phyloP scores from a whole-genome alignment of 2,113 vertebrate genomes.

The Capreolus pygargus region DNA sequence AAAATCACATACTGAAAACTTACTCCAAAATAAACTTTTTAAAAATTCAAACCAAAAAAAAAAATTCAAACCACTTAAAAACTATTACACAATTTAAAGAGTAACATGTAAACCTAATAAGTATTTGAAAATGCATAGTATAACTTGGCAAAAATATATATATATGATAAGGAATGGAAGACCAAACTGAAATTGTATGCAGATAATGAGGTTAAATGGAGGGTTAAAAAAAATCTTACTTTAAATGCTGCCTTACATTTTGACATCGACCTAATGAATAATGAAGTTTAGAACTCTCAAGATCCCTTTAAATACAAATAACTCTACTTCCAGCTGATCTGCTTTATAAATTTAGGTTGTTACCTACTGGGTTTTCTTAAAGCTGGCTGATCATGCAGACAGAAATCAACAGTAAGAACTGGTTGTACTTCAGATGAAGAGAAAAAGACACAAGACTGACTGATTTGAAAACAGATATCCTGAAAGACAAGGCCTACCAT shows the following conservation, averaged over 20 bases:
- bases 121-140: not conserved
- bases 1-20: not conserved
- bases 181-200: not conserved
- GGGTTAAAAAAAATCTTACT: not conserved
- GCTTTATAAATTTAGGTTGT: conserved; percentile 18
- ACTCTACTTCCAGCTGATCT: not conserved
- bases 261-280: not conserved
- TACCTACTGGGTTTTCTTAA: conserved; percentile 1
- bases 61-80: not conserved
- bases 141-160: not conserved
- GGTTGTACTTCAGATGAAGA: not conserved
- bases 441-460: not conserved
- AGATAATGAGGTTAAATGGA: not conserved
- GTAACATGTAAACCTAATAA: not conserved
- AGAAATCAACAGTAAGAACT: not conserved
- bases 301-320: not conserved
- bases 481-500: not conserved
- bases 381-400: not conserved
- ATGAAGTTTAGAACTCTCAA: not conserved
- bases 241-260: not conserved
- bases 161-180: not conserved
- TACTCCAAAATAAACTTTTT: not conserved
- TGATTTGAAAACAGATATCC: not conserved
- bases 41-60: not conserved
- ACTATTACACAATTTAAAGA: not conserved